These are phyloP conservation scores for Miltochrista miniata DNA, from an alignment of 2,888 invertebrate species.

Conservation along the genomic window DNA sequence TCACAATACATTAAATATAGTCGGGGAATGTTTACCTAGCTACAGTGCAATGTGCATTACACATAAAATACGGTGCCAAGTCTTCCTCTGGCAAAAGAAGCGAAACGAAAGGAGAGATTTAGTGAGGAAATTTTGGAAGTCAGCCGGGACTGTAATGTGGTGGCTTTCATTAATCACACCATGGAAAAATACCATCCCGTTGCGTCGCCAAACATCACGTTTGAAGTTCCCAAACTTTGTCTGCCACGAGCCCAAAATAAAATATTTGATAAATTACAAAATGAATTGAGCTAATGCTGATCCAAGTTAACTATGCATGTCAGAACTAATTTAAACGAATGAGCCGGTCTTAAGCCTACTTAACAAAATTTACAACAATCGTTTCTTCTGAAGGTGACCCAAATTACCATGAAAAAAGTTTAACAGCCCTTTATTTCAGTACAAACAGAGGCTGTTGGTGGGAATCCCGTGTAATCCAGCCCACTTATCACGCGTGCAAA, in stretches of 20 bases:
- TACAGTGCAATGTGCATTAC: slow-evolving; percentile 73
- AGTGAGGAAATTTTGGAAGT: slow-evolving; percentile 81
- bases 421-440: slow-evolving; percentile 82
- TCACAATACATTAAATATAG: slow-evolving; percentile 45
- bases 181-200: slow-evolving; percentile 68
- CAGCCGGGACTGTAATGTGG: slow-evolving; percentile 75
- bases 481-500: slow-evolving; percentile 84
- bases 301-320: slow-evolving; percentile 50
- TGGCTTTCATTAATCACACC: slow-evolving; percentile 73
- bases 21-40: slow-evolving; percentile 67
- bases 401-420: slow-evolving; percentile 82
- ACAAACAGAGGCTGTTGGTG: slow-evolving; percentile 80
- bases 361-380: slow-evolving; percentile 79
- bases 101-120: slow-evolving; percentile 76
- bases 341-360: slow-evolving; percentile 72
- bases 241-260: background rate
- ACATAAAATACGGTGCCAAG: slow-evolving; percentile 81
- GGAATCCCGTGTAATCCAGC: slow-evolving; percentile 80
- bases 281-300: slow-evolving; percentile 20
- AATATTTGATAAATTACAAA: background rate
- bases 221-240: slow-evolving; percentile 31
- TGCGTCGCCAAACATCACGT: slow-evolving; percentile 50
- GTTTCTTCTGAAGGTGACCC: slow-evolving; percentile 80
- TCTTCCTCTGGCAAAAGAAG: slow-evolving; percentile 76
- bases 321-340: slow-evolving; percentile 68